Evolutionary conservation across 2,113 vertebrate genomes (phyloP).

Genomic region (Glareola pratincola): DNA sequence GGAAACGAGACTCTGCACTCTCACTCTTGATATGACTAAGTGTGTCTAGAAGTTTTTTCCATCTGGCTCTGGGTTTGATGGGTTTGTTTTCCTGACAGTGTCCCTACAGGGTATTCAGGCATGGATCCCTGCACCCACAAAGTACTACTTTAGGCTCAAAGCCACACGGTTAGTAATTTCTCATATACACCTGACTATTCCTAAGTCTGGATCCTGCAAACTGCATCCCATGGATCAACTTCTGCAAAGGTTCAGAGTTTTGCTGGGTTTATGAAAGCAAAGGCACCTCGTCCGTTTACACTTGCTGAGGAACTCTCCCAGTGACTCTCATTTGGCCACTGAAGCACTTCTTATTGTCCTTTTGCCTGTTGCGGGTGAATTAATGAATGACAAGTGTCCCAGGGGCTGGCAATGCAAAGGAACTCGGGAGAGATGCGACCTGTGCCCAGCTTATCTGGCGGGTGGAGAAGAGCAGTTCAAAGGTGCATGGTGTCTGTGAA

Average conservation of each 20-base stretch:
- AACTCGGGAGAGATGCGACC: not conserved
- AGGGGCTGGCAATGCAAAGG: not conserved
- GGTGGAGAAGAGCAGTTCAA: not conserved
- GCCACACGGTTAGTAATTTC: rapidly evolving
- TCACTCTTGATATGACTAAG: not conserved
- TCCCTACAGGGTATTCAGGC: not conserved
- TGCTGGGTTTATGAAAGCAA: not conserved
- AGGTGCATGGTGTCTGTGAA: not conserved
- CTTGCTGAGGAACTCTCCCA: not conserved
- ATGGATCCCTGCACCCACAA: not conserved
- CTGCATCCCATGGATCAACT: rapidly evolving
- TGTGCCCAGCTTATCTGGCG: not conserved
- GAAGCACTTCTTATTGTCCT: not conserved
- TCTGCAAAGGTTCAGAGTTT: not conserved
- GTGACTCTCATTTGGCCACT: not conserved
- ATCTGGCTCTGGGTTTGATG: not conserved
- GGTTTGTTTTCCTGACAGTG: not conserved
- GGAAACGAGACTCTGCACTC: not conserved
- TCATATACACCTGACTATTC: not conserved
- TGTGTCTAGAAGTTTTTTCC: not conserved
- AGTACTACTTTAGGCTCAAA: not conserved
- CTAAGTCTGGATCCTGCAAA: not conserved
- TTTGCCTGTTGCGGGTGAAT: not conserved
- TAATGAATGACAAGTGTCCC: not conserved
- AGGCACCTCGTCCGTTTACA: rapidly evolving